Conservation (phyloP, 2,797 vertebrate genomes). For the Gallinago nigripennis region DNA sequence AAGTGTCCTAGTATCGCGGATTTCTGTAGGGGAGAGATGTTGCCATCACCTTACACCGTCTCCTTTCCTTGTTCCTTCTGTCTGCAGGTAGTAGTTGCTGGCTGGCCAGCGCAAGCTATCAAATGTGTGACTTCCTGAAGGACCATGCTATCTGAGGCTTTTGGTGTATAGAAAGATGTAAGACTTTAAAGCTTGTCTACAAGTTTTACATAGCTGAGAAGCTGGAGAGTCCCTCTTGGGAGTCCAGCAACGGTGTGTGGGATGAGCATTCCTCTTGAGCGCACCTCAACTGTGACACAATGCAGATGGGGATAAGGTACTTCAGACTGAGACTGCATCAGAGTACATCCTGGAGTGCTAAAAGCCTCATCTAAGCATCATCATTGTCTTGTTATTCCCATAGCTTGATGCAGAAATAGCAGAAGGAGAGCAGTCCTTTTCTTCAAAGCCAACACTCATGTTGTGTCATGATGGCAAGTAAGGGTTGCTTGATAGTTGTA, state of each 20-base stretch:
- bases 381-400: neutral
- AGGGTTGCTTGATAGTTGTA: neutral
- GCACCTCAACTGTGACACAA: neutral
- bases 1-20: rapidly evolving
- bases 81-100: neutral
- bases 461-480: neutral
- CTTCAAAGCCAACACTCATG: neutral
- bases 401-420: neutral
- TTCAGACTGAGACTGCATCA: neutral
- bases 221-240: neutral
- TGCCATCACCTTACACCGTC: neutral
- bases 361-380: neutral
- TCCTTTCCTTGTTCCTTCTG: neutral
- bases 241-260: neutral
- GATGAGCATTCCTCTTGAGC: neutral
- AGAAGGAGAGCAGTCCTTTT: neutral
- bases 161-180: neutral
- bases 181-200: neutral
- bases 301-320: too few relatives aligned
- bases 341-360: neutral
- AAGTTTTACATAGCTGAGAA: neutral
- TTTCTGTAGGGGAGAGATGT: neutral
- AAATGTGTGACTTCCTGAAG: neutral
- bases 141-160: neutral
- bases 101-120: neutral